Base-by-base conservation (phyloP, 2,888 invertebrate genomes). In the Cephus pulcher region DNA sequence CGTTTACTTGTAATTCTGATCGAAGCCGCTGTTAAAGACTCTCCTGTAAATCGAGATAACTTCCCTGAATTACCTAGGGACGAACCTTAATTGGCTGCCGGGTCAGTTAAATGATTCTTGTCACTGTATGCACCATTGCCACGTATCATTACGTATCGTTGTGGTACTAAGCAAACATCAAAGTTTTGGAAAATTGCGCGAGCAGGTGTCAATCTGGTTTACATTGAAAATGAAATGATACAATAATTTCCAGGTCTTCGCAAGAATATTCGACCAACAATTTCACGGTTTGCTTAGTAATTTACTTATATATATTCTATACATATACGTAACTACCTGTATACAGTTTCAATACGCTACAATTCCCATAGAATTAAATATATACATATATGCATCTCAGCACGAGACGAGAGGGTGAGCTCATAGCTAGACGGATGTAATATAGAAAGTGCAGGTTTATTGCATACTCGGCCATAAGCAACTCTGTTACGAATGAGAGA, bases 401-500 rank as follows among this genome's bases (percentile, higher is more conserved):
- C 23, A 56, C 23, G 56, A 23, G 23, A 56, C 6, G 56, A 23
- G 9, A 56, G 9, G 23, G 23, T 56, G 23, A 56, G 56, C 23
- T 56, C 23, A 79, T 76, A 35, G 80, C 79, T 81, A 81, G 81
- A 85, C 82, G 82, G 83, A 84, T 81, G 82, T 83, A 84, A 83
- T 81, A 82, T 82, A 81, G 84, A 83, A 84, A 85, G 85, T 84
- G 83, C 83, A 85, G 83, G 84, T 85, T 85, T 85, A 83, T 85
- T 83, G 83, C 82, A 78, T 83, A 83, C 81, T 82, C 80, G 81
- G 79, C 82, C 82, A 82, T 82, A 81, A 84, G 82, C 80, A 80
- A 84, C 76, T 84, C 81, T 76, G 76, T 76, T 79, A 78, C 79
- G 73, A 78, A 56, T 9, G 80, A 34, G 69, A 78, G 34, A 75